A percentile compares a stretch with the other conserved stretches of the same genome.
Evolutionary conservation across 2,888 invertebrate genomes (phyloP).

Genomic region (Perizoma affinitatum): DNA sequence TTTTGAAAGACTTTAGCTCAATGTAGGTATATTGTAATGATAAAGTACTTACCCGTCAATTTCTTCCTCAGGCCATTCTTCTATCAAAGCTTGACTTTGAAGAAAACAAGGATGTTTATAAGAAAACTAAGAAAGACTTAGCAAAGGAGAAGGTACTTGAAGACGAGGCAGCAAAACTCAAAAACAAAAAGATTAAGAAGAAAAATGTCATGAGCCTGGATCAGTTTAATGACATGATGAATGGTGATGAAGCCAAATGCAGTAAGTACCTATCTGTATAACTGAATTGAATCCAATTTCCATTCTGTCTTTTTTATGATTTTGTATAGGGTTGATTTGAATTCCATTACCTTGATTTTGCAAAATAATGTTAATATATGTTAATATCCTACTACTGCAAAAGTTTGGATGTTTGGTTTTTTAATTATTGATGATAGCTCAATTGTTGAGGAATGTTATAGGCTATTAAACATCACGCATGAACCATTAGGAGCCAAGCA

Average conservation of each 20-base stretch:
- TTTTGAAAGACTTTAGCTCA: neutral
- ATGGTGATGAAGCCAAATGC: slow-evolving; percentile 55
- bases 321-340: no score
- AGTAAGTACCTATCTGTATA: slow-evolving; percentile 12
- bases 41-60: neutral
- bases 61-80: slow-evolving; percentile 86
- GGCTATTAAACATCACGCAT: no score
- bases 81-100: slow-evolving; percentile 90
- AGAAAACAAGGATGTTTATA: slow-evolving; percentile 84
- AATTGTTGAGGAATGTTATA: no score
- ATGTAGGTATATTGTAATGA: slow-evolving; percentile 1
- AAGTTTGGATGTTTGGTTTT: no score
- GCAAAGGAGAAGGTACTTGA: slow-evolving; percentile 61
- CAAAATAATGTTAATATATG: no score
- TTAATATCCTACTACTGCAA: no score
- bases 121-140: slow-evolving; percentile 69
- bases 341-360: no score
- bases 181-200: slow-evolving; percentile 81
- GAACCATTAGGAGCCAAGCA: no score
- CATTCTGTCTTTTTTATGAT: no score
- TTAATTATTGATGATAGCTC: no score
- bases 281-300: no score
- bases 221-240: slow-evolving; percentile 87
- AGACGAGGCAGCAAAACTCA: slow-evolving; percentile 59
- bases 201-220: slow-evolving; percentile 90